These are phyloP conservation scores for Corythoichthys haematopterus DNA, from an alignment of 2,113 vertebrate species.

Conservation along the genomic window DNA sequence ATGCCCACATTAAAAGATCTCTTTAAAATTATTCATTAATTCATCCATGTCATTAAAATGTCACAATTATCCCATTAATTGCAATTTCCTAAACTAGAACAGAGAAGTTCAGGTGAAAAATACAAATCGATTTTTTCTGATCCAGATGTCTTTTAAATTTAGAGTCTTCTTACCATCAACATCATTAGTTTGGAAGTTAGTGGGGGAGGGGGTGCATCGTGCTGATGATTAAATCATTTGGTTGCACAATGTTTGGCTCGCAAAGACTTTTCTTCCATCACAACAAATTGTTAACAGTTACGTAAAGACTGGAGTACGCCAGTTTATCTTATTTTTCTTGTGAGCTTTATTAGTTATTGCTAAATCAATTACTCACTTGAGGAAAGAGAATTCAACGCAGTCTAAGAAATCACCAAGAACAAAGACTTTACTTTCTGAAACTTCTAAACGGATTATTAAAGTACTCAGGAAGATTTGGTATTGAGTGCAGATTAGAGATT, in stretches of 20 bases:
- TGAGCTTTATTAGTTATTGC: constrained; percentile 8
- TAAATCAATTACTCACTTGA: constrained; percentile 28
- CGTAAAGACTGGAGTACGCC: constrained; percentile 8
- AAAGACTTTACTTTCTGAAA: constrained; percentile 3
- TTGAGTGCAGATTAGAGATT: constrained; percentile 33
- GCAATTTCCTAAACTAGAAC: neutral
- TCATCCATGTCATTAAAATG: neutral
- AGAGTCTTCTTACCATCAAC: constrained; percentile 36
- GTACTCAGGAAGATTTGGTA: constrained; percentile 13
- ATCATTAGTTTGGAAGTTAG: constrained; percentile 12
- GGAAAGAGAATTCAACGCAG: constrained; percentile 8
- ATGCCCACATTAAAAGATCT: too few relatives aligned
- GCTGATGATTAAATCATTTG: constrained; percentile 42
- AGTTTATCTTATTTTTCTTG: constrained; percentile 13
- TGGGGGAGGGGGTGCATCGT: constrained; percentile 14
- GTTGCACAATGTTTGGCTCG: constrained; percentile 35
- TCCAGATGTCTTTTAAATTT: constrained; percentile 33
- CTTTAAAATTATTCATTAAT: too few relatives aligned
- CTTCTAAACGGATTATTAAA: neutral
- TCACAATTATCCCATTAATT: neutral
- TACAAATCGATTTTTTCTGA: constrained; percentile 5
- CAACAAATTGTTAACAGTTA: constrained; percentile 21
- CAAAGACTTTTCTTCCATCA: constrained; percentile 12
- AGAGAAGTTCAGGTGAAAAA: neutral
- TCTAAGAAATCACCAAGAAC: neutral